Percentiles rank a stretch among this genome's conserved stretches.
These are phyloP conservation scores for Xanthorhoe designata DNA, from an alignment of 2,888 invertebrate genomes.

Conservation along the genomic window DNA sequence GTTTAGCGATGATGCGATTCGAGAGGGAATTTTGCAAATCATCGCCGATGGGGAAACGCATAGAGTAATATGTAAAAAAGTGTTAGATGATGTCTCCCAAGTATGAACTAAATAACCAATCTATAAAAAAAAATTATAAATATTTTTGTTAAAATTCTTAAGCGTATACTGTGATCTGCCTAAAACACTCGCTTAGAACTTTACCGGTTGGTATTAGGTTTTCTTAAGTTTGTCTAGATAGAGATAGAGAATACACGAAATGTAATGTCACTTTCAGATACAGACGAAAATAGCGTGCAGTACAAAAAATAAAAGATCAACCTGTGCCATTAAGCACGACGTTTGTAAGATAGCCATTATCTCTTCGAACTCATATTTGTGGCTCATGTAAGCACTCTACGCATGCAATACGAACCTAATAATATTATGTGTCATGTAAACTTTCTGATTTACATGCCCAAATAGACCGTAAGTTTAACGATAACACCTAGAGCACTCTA, in stretches of 20 bases:
- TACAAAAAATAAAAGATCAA: conserved; percentile 1
- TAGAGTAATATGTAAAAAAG: conserved; percentile 2
- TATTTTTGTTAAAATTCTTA: too few relatives aligned
- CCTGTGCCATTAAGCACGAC: not conserved
- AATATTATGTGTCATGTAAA: not conserved
- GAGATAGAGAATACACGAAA: not conserved
- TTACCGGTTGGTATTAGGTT: not conserved
- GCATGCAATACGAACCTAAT: not conserved
- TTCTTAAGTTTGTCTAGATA: not conserved
- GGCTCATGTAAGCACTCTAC: not conserved
- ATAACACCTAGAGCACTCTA: too few relatives aligned
- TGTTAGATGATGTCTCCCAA: not conserved
- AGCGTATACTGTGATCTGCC: not conserved
- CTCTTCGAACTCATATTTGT: not conserved
- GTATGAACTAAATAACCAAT: conserved; percentile 4
- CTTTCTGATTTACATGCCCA: not conserved
- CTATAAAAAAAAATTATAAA: not conserved
- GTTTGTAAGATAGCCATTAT: not conserved
- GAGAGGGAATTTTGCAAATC: conserved; percentile 75
- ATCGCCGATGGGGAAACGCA: conserved; percentile 62
- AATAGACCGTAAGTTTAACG: not conserved
- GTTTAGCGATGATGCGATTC: conserved; percentile 75
- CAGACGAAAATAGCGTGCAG: not conserved
- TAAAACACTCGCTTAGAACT: too few relatives aligned
- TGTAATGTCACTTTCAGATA: not conserved